A percentile compares a stretch with the other conserved stretches of the same genome.
Evolutionary conservation across 2,113 vertebrate species (phyloP).

Genomic region (Dicerorhinus sumatrensis): DNA sequence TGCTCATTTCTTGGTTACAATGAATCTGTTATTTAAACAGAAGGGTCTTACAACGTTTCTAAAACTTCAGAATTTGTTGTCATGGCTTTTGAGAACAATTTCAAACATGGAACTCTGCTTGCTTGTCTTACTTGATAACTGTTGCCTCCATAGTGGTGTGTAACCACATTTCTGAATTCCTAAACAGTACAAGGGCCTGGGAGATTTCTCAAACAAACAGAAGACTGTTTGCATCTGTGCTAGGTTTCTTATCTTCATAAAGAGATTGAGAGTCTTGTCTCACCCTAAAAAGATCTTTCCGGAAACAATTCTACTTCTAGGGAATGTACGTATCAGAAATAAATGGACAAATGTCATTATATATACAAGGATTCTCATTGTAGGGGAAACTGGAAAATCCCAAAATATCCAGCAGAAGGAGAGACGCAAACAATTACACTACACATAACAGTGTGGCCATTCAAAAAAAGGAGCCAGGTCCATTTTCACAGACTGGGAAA

Average conservation of each 20-base stretch:
- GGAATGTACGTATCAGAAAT: not conserved
- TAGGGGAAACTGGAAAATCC: slow-evolving; percentile 59
- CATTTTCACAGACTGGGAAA: not conserved
- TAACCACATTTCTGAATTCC: not conserved
- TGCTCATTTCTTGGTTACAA: not conserved
- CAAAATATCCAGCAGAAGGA: not conserved
- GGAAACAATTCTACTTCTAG: not conserved
- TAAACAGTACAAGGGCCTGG: accelerated
- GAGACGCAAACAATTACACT: not conserved
- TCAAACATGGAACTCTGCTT: not conserved
- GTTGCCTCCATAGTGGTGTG: accelerated
- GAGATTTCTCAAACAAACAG: not conserved
- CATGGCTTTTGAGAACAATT: not conserved
- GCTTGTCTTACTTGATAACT: not conserved
- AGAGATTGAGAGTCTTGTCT: not conserved
- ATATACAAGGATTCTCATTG: not conserved
- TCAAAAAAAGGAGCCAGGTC: not conserved
- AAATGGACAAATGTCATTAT: not conserved
- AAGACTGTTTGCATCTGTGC: too few relatives aligned
- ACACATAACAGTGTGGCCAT: not conserved
- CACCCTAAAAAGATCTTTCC: not conserved
- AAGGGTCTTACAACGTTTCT: not conserved
- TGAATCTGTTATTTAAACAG: not conserved
- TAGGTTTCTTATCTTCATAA: not conserved
- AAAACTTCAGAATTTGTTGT: not conserved